Evolutionary conservation across 2,888 invertebrate genomes (phyloP), one percentile per base, ranked within the genome.

Genomic region (Dynastes grantii): DNA sequence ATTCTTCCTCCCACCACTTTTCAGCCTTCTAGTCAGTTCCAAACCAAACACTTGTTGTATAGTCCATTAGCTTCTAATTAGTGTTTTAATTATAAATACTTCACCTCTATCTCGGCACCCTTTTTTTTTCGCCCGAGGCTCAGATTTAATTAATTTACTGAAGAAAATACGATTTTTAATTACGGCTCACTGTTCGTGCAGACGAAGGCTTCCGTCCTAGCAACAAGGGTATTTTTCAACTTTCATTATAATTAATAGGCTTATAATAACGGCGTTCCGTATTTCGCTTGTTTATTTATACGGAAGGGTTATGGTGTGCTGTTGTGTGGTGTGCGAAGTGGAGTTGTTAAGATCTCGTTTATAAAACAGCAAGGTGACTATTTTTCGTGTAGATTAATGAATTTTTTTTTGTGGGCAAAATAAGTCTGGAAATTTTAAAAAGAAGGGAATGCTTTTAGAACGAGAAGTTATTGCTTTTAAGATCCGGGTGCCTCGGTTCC

Each of bases 141-240:
- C 32, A 63, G 63, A 13, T 63, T 63, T 63, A 63, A 63, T 63
- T 63, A 63, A 63, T 63, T 63, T 63, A 63, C 63, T 63, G 29
- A 32, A 32, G 63, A 32, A 58, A 63, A 63, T 63, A 63, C 63
- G 63, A 63, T 63, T 63, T 63, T 63, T 63, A 63, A 63, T 63
- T 63, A 63, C 63, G 29, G 29, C 13, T 13, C 63, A 16, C 6
- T 29, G 61, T 61, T 29, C 61, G 8, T 9, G 61, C 9, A 61
- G 32, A 63, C 22, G 55, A 22, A 16, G 55, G 13, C 22, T 22
- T 58, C 63, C 29, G 11, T 8, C 27, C 29, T 63, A 11, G 29
- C 63, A 22, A 22, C 22, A 32, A 9, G 63, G 63, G 32, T 32
- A 63, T 32, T 63, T 63, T 63, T 63, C 16, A 8, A 9, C 29